Evolutionary conservation across 2,888 invertebrate species (phyloP).

Genomic region (Phengaris alcon): DNA sequence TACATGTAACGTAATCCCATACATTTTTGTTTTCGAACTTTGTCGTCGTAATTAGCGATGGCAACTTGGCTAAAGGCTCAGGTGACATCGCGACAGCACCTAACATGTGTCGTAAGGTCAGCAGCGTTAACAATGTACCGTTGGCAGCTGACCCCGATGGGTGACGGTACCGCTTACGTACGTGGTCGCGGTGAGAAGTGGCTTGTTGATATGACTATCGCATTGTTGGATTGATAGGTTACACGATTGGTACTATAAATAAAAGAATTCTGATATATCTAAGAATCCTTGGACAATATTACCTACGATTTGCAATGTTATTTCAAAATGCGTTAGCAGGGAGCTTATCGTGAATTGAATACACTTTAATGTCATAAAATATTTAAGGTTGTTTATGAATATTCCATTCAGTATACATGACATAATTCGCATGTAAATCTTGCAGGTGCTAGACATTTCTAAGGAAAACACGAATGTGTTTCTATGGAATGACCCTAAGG

Average conservation of each 20-base stretch:
- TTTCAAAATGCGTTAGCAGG: background rate
- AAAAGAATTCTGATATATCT: too few species aligned
- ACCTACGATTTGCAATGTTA: too few species aligned
- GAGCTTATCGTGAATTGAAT: background rate
- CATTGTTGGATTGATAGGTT: too few species aligned
- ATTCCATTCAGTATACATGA: background rate
- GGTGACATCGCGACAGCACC: conserved; percentile 31
- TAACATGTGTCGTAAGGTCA: conserved; percentile 57
- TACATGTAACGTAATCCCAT: too few species aligned
- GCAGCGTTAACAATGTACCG: conserved; percentile 71
- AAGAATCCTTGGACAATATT: too few species aligned
- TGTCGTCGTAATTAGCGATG: too few species aligned
- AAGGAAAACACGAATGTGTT: background rate
- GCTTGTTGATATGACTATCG: conserved; percentile 15
- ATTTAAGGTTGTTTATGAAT: background rate
- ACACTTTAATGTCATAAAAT: background rate
- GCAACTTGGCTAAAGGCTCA: too few species aligned
- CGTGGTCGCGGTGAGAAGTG: conserved; percentile 44
- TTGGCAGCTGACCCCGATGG: conserved; percentile 71
- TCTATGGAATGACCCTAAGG: conserved; percentile 9
- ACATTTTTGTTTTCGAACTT: too few species aligned
- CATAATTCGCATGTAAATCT: background rate
- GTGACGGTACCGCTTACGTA: conserved; percentile 72
- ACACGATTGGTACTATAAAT: too few species aligned
- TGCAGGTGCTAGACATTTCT: background rate